Evolutionary conservation across 2,113 vertebrate genomes (phyloP).

Genomic region (Formicarius rufipectus): DNA sequence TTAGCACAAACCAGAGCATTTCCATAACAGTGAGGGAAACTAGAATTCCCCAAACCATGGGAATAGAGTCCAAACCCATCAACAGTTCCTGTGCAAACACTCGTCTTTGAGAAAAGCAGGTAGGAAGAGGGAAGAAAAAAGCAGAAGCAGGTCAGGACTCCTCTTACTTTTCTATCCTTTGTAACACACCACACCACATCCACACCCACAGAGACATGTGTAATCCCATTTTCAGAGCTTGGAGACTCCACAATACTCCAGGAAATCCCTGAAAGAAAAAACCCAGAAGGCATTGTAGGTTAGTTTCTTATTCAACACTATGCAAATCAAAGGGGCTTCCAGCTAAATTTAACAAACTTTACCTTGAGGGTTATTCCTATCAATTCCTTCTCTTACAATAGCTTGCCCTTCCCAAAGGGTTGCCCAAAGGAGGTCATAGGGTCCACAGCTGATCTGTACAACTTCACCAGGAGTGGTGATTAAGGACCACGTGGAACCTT

Average conservation of each 20-base stretch:
- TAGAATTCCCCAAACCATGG: neutral
- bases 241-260: conserved; percentile 92
- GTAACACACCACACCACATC: conserved; percentile 94
- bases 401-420: conserved; percentile 96
- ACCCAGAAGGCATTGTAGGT: neutral
- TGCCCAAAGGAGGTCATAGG: conserved; percentile 91
- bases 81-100: neutral
- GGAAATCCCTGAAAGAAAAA: conserved; percentile 70
- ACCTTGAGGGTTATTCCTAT: conserved; percentile 90
- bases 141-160: neutral
- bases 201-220: conserved; percentile 86
- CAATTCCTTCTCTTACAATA: conserved; percentile 90
- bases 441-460: conserved; percentile 95
- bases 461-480: conserved; percentile 87
- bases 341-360: neutral
- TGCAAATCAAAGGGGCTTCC: neutral
- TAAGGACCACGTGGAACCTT: conserved; percentile 88
- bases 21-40: neutral
- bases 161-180: conserved; percentile 91
- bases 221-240: conserved; percentile 83
- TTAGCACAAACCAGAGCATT: neutral
- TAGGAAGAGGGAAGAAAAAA: neutral
- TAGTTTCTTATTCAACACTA: neutral
- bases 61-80: neutral
- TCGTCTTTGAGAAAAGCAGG: neutral